Conservation (phyloP, 2,797 vertebrate species). For the Megalops cyprinoides region DNA sequence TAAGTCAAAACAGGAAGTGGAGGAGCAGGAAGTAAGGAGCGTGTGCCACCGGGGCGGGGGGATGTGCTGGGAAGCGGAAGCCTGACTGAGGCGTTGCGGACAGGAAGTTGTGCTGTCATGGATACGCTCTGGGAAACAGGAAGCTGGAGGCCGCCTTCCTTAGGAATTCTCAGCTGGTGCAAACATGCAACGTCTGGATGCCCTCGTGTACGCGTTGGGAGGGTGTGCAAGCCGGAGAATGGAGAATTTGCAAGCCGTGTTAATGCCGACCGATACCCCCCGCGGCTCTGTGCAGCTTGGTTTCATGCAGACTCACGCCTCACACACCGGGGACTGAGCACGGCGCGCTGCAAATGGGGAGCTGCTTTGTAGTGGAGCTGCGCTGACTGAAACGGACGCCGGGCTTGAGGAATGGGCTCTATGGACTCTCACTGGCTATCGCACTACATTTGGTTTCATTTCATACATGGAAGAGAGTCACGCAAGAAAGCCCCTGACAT, state of each 20-base stretch:
- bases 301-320: not conserved
- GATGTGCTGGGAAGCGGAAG: conserved; percentile 65
- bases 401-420: not conserved
- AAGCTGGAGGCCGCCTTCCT: not conserved
- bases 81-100: conserved; percentile 47
- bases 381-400: not conserved
- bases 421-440: not conserved
- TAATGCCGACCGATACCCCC: not conserved
- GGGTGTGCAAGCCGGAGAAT: too few relatives aligned
- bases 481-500: not conserved
- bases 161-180: not conserved
- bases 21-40: conserved; percentile 76
- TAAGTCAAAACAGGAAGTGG: conserved; percentile 78
- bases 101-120: conserved; percentile 71
- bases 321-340: not conserved
- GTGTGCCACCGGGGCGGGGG: conserved; percentile 62
- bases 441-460: not conserved
- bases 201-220: not conserved
- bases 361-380: not conserved
- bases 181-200: not conserved
- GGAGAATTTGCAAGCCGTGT: not conserved
- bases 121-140: conserved; percentile 46
- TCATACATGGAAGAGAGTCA: not conserved
- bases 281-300: too few relatives aligned
- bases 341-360: not conserved